Percentiles rank a stretch among this genome's conserved stretches.
Conservation (phyloP, 1,140 invertebrate genomes). For the Aphidius ervi region DNA sequence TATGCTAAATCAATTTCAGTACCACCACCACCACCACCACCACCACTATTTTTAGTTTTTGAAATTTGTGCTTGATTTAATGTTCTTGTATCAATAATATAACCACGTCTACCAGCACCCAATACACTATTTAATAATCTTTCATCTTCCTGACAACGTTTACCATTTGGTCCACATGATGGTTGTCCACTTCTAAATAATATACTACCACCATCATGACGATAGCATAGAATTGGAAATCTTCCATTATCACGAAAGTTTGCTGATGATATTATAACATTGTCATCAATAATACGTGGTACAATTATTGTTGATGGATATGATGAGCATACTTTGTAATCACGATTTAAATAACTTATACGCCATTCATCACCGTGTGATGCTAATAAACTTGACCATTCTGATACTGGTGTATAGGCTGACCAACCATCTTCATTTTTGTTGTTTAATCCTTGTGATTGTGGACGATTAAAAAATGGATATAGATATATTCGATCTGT, state of each 20-base stretch:
- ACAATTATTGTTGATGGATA: slow-evolving; percentile 87
- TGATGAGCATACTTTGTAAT: slow-evolving; percentile 82
- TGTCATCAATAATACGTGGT: slow-evolving; percentile 89
- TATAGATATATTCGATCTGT: slow-evolving; percentile 71
- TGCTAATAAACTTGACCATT: slow-evolving; percentile 79
- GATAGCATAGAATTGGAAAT: slow-evolving; percentile 93
- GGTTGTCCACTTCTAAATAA: slow-evolving; percentile 92
- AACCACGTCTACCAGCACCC: slow-evolving; percentile 78
- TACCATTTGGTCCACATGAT: slow-evolving; percentile 78
- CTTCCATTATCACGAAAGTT: slow-evolving; percentile 87
- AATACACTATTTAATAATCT: slow-evolving; percentile 86
- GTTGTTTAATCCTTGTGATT: slow-evolving; percentile 53
- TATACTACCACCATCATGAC: slow-evolving; percentile 90
- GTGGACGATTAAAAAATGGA: slow-evolving; percentile 91
- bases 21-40: too few species aligned
- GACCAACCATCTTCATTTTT: slow-evolving; percentile 86
- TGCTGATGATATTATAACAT: slow-evolving; percentile 77
- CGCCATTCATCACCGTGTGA: slow-evolving; percentile 85
- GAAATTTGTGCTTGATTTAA: slow-evolving; percentile 74
- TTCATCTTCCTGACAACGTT: slow-evolving; percentile 93
- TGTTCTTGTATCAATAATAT: slow-evolving; percentile 92
- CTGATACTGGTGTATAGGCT: slow-evolving; percentile 78
- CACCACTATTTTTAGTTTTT: slow-evolving; percentile 62
- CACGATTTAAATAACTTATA: slow-evolving; percentile 86
- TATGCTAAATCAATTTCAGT: slow-evolving; percentile 92